Percentiles rank a stretch among this genome's conserved stretches.
Conservation (phyloP, 2,888 invertebrate genomes). For the Eupithecia subumbrata region DNA sequence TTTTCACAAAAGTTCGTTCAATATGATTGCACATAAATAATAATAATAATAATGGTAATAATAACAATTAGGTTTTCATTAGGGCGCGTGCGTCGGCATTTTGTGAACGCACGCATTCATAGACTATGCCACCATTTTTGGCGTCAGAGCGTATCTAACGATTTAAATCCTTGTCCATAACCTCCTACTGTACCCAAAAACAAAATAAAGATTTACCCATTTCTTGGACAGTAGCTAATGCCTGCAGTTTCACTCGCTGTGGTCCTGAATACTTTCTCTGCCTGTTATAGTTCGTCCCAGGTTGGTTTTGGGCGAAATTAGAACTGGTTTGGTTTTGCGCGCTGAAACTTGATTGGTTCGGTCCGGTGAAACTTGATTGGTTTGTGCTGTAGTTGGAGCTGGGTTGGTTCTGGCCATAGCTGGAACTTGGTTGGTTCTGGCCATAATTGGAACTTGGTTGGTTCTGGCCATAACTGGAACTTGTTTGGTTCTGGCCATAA, state of each 20-base stretch:
- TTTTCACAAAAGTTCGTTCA: no score
- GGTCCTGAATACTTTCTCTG: slow-evolving; percentile 85
- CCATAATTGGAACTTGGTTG: slow-evolving; percentile 8
- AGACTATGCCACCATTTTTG: no score
- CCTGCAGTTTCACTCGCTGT: slow-evolving; percentile 76
- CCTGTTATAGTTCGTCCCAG: slow-evolving; percentile 36
- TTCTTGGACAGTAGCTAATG: slow-evolving; percentile 89
- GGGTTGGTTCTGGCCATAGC: not conserved
- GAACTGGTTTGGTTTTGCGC: not conserved
- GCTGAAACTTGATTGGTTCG: not conserved
- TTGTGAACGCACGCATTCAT: no score
- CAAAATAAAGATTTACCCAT: slow-evolving; percentile 83
- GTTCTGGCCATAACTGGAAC: slow-evolving; percentile 5
- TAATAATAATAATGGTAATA: no score
- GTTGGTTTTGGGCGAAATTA: slow-evolving; percentile 2
- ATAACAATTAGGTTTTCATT: no score
- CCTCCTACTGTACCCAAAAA: slow-evolving; percentile 20
- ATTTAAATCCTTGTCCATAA: not conserved
- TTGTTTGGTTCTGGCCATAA: not conserved
- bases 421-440: not conserved
- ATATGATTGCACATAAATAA: no score
- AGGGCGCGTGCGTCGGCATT: no score
- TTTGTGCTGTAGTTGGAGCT: slow-evolving; percentile 7
- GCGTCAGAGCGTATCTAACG: no score
- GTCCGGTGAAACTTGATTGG: slow-evolving; percentile 11